Percentiles rank a stretch among this genome's conserved stretches.
Conservation (phyloP, 2,113 vertebrate species). For the Stegastes partitus region DNA sequence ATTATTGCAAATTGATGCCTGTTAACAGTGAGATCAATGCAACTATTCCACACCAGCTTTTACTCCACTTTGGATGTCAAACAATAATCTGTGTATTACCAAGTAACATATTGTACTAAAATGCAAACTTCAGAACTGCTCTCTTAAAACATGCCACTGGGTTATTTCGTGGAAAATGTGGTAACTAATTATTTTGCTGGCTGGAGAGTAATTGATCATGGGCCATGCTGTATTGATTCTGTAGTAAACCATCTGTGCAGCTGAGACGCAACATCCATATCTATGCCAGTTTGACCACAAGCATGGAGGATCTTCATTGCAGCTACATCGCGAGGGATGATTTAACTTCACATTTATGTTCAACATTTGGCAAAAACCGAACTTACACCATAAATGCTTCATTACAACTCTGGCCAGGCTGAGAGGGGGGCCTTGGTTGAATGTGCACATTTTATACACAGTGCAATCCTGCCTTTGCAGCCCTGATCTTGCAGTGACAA, state of each 20-base stretch:
- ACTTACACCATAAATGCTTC: not conserved
- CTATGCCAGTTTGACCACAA: not conserved
- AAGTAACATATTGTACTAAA: not conserved
- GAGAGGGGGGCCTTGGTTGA: conserved; percentile 3
- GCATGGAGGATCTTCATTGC: not conserved
- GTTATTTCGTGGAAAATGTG: conserved; percentile 1
- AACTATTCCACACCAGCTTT: no score
- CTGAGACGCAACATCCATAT: not conserved
- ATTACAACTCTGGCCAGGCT: not conserved
- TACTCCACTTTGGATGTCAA: no score
- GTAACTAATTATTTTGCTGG: conserved; percentile 3
- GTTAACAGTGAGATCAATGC: not conserved
- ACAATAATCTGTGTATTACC: no score
- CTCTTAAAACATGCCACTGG: no score
- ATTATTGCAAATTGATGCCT: not conserved
- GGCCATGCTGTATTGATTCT: conserved; percentile 15
- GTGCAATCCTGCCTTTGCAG: not conserved
- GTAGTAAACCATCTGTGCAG: not conserved
- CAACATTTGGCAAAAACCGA: no score
- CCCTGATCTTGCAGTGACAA: not conserved
- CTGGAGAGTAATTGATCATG: conserved; percentile 8
- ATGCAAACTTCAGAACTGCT: not conserved
- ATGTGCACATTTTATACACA: no score
- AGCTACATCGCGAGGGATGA: not conserved
- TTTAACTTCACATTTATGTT: not conserved